A percentile compares a stretch with the other conserved stretches of the same genome.
These are phyloP conservation scores for Dinoponera quadriceps DNA, from an alignment of 1,140 invertebrate genomes.

Conservation along the genomic window DNA sequence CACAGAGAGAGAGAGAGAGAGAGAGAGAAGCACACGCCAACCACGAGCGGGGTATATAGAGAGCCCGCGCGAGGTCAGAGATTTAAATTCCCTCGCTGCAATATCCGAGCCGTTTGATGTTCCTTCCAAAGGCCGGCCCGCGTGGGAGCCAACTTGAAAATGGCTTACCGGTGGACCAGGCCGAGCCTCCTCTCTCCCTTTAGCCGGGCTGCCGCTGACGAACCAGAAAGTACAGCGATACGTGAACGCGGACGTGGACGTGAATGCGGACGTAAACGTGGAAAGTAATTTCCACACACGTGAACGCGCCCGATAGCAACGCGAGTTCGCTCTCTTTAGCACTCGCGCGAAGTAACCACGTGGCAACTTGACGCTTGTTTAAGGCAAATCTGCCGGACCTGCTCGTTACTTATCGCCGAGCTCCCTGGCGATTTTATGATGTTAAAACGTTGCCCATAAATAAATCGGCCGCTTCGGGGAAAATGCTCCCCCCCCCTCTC, in stretches of 20 bases:
- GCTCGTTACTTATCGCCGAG: background rate
- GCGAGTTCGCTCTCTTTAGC: background rate
- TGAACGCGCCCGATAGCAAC: conserved; percentile 43
- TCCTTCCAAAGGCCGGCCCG: conserved; percentile 69
- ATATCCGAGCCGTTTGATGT: conserved; percentile 76
- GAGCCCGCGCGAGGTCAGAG: conserved; percentile 65
- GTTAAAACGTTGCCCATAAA: conserved; percentile 9
- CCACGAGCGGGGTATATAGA: conserved; percentile 12
- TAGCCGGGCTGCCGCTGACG: conserved; percentile 30
- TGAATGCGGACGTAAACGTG: conserved; percentile 1
- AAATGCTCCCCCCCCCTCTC: background rate
- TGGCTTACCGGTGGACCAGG: conserved; percentile 64
- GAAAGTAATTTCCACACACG: conserved; percentile 23
- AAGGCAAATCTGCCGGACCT: background rate
- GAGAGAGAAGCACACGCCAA: background rate
- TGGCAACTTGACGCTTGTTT: background rate
- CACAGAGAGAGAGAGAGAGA: conserved; percentile 9
- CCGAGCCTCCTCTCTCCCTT: conserved; percentile 38
- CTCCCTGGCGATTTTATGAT: background rate
- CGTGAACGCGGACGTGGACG: background rate
- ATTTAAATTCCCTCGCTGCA: conserved; percentile 76
- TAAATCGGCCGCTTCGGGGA: background rate
- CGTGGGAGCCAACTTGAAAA: conserved; percentile 73
- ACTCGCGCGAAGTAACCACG: background rate
- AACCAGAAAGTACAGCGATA: conserved; percentile 57